phyloP scores from a whole-genome alignment of 2,888 invertebrate genomes.

The Andrena flavipes region DNA sequence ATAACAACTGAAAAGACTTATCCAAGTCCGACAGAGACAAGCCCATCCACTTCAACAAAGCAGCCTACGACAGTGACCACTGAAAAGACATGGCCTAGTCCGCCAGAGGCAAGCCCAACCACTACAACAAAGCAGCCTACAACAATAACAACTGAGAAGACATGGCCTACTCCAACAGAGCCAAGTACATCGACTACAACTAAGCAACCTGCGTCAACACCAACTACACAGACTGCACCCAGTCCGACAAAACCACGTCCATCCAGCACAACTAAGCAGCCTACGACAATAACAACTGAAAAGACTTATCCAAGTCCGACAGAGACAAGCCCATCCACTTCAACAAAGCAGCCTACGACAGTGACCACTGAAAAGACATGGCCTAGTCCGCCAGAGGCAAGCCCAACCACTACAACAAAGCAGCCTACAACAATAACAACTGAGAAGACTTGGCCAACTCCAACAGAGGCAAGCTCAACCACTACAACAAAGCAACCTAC shows the following conservation, averaged over 20 bases:
- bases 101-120: too few species aligned
- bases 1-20: too few species aligned
- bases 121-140: neutral
- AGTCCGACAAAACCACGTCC: neutral
- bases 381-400: neutral
- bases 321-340: neutral
- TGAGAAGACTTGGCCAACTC: neutral
- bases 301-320: neutral
- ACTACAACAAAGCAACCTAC: neutral
- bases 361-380: too few species aligned
- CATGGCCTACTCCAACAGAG: neutral
- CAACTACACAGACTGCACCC: neutral
- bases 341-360: neutral
- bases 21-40: too few species aligned
- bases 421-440: neutral
- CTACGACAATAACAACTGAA: neutral
- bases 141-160: neutral
- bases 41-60: neutral
- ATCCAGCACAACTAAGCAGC: neutral
- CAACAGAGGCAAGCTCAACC: too few species aligned
- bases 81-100: neutral
- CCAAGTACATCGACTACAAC: neutral
- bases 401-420: neutral
- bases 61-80: neutral
- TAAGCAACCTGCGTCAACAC: neutral